These are phyloP conservation scores for Atlantisia rogersi DNA, from an alignment of 2,113 vertebrate genomes.

Conservation along the genomic window DNA sequence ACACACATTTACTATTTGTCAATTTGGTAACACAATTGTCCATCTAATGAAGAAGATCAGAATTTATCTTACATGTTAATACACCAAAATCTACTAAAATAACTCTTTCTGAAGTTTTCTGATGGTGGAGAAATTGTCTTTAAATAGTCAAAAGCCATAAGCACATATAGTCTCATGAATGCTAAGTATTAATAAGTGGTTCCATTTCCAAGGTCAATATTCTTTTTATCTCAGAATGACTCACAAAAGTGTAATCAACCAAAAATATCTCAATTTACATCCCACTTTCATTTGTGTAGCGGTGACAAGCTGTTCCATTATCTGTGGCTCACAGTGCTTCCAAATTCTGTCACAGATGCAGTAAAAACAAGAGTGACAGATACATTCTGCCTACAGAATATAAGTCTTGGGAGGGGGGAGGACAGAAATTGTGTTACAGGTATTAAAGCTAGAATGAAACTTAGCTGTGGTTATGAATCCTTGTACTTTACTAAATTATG, in stretches of 20 bases:
- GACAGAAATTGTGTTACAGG: background rate
- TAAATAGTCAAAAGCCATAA: background rate
- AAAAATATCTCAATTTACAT: slow-evolving; percentile 40
- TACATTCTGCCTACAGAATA: background rate
- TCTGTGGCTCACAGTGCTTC: background rate
- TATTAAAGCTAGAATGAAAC: background rate
- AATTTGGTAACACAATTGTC: background rate
- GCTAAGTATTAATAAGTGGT: background rate
- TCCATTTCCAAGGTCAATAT: background rate
- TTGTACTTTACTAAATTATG: background rate
- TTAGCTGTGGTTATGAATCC: background rate
- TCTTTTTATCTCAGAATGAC: slow-evolving; percentile 2
- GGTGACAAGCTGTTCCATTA: slow-evolving; percentile 48
- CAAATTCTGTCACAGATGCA: background rate
- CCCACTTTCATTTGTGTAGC: slow-evolving; percentile 7
- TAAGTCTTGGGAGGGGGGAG: background rate
- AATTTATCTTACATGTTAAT: background rate
- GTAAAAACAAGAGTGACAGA: slow-evolving; percentile 3
- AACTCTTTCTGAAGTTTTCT: background rate
- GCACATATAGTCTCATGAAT: background rate
- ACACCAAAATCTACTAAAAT: background rate
- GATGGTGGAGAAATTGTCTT: background rate
- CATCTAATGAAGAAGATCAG: background rate
- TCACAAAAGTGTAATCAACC: slow-evolving; percentile 23
- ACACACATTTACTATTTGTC: background rate